A percentile compares a stretch with the other conserved stretches of the same genome.
phyloP scores from a whole-genome alignment of 2,888 invertebrate genomes.

The Amblyjoppa proteus region DNA sequence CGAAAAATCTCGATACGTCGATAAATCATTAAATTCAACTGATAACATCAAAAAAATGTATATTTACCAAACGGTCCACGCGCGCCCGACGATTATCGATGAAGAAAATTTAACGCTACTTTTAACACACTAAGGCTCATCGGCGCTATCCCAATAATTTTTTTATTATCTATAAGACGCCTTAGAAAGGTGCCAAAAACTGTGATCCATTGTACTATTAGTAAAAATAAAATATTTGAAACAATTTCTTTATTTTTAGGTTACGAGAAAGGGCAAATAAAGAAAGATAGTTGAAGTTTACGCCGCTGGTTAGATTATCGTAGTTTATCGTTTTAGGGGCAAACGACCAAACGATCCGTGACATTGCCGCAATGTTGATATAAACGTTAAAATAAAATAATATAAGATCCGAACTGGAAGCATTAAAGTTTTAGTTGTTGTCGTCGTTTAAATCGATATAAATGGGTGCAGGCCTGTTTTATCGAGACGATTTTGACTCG shows the following conservation, averaged over 20 bases:
- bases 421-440: neutral
- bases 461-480: neutral
- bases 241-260: slow-evolving; percentile 41
- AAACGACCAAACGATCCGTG: neutral
- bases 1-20: neutral
- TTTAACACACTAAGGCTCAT: slow-evolving; percentile 8
- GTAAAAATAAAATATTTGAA: slow-evolving; percentile 47
- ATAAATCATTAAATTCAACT: neutral
- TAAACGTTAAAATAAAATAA: too few species aligned
- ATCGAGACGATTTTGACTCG: slow-evolving; percentile 68
- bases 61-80: slow-evolving; percentile 12
- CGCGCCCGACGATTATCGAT: slow-evolving; percentile 23
- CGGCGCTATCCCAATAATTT: neutral
- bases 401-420: too few species aligned
- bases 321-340: neutral
- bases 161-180: slow-evolving; percentile 28
- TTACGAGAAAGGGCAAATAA: slow-evolving; percentile 10
- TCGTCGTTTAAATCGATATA: neutral
- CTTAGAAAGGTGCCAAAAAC: neutral
- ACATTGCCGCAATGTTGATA: too few species aligned
- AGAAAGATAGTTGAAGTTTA: slow-evolving; percentile 33
- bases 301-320: neutral
- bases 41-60: neutral
- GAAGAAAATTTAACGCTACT: slow-evolving; percentile 4
- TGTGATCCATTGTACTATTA: slow-evolving; percentile 24